Conservation (phyloP, 2,888 invertebrate species). For the Ceramica pisi region DNA sequence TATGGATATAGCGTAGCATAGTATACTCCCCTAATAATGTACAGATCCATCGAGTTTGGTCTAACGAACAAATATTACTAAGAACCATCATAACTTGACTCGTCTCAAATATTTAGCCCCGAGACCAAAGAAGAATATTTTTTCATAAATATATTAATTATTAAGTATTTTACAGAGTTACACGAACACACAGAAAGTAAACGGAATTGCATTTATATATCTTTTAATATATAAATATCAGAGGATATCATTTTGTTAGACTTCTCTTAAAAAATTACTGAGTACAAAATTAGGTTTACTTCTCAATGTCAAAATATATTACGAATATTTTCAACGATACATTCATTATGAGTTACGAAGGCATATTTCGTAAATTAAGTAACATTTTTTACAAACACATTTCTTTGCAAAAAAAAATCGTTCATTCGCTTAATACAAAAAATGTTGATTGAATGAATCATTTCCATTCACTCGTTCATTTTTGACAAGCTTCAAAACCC, state of each 20-base stretch:
- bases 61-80: conserved; percentile 50
- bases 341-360: conserved; percentile 69
- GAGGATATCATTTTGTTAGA: conserved; percentile 52
- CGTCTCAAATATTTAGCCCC: conserved; percentile 53
- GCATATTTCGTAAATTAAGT: conserved; percentile 61
- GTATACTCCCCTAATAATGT: conserved; percentile 71
- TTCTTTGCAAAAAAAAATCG: conserved; percentile 36
- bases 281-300: conserved; percentile 83
- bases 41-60: conserved; percentile 62
- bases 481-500: conserved; percentile 10
- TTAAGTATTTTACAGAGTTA: conserved; percentile 78
- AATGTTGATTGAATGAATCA: conserved; percentile 26
- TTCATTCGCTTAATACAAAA: conserved; percentile 21
- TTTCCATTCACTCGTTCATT: conserved; percentile 33
- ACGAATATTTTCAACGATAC: conserved; percentile 63
- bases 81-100: conserved; percentile 28
- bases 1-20: conserved; percentile 83
- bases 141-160: conserved; percentile 63
- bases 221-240: conserved; percentile 48
- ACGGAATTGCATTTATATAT: conserved; percentile 65
- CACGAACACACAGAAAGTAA: conserved; percentile 75
- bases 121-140: conserved; percentile 68
- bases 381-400: conserved; percentile 28
- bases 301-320: conserved; percentile 65
- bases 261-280: conserved; percentile 69